Evolutionary conservation across 2,888 invertebrate genomes (phyloP).

Genomic region (Ophion slaviceki): DNA sequence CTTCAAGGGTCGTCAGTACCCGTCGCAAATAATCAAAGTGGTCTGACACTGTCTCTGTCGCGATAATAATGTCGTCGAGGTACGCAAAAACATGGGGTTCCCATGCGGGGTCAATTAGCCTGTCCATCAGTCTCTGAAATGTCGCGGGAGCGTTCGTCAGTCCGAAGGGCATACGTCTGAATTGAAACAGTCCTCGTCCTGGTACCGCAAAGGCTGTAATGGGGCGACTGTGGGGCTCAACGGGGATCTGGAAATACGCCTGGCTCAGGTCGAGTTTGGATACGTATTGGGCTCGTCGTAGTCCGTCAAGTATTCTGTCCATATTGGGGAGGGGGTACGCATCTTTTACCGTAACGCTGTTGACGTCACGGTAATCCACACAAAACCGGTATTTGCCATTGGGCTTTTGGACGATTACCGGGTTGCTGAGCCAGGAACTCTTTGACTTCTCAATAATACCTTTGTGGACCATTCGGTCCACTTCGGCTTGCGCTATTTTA

Average conservation of each 20-base stretch:
- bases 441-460: background rate
- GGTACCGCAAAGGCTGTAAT: slow-evolving; percentile 10
- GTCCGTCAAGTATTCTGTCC: background rate
- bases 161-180: slow-evolving; percentile 13
- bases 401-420: background rate
- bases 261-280: slow-evolving; percentile 9
- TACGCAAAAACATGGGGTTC: slow-evolving; percentile 12
- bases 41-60: background rate
- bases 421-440: slow-evolving; percentile 10
- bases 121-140: slow-evolving; percentile 14
- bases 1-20: background rate
- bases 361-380: background rate
- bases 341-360: background rate
- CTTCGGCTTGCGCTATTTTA: too few species aligned
- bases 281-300: background rate
- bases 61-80: slow-evolving; percentile 5
- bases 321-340: background rate
- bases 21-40: background rate
- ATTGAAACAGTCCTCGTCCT: background rate
- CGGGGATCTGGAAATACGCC: slow-evolving; percentile 5
- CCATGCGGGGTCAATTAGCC: slow-evolving; percentile 5
- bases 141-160: slow-evolving; percentile 32
- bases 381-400: background rate
- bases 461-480: background rate
- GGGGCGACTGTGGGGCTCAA: background rate